phyloP scores from a whole-genome alignment of 2,113 vertebrate genomes.

The Pantherophis guttatus region DNA sequence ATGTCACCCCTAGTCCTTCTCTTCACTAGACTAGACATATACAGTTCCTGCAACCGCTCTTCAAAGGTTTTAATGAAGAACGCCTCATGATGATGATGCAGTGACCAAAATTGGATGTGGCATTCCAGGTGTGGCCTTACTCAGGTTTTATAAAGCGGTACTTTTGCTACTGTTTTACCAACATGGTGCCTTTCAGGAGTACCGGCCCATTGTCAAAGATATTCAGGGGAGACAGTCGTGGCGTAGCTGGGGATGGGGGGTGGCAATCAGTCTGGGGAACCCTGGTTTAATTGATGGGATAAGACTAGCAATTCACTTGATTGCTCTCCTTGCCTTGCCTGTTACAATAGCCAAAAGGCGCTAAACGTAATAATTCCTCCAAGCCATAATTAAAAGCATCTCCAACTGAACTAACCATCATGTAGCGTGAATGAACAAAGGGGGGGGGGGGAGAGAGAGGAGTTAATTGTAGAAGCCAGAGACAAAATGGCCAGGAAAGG shows the following conservation, averaged over 20 bases:
- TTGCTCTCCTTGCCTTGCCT: neutral
- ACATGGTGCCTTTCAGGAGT: neutral
- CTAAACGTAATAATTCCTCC: neutral
- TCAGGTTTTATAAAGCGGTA: no score
- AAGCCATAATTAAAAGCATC: neutral
- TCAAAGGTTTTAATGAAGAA: no score
- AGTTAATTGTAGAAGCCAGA: neutral
- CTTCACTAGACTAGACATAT: no score
- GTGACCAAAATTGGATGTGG: no score
- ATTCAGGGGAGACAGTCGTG: no score
- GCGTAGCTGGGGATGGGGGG: neutral
- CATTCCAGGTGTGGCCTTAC: no score
- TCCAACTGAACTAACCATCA: neutral
- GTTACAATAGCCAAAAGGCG: neutral
- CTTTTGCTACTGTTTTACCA: neutral
- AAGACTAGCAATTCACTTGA: neutral
- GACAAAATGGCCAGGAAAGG: neutral
- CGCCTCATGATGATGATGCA: no score
- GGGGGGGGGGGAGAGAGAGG: neutral
- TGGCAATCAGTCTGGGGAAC: neutral
- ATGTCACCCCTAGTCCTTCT: no score
- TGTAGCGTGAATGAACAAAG: neutral
- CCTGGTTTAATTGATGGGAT: neutral
- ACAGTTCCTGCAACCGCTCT: no score
- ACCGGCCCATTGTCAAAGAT: neutral